Conservation (phyloP, 2,888 invertebrate genomes). For the Zaprionus bogoriensis region DNA sequence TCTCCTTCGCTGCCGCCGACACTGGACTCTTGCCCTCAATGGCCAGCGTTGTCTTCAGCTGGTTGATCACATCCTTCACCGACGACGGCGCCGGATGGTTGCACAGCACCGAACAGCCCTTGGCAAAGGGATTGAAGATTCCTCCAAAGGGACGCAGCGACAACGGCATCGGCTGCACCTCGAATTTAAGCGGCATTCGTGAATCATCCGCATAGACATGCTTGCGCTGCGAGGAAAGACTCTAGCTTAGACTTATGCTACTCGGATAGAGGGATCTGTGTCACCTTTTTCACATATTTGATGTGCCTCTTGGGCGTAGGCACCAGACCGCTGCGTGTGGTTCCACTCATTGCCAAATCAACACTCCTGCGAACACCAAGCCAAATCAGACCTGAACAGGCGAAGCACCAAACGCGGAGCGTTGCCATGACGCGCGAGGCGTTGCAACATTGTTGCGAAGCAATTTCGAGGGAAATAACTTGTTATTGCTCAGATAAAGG, state of each 20-base stretch:
- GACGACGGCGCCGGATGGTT: conserved; percentile 92
- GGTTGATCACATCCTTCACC: conserved; percentile 88
- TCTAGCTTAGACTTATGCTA: neutral
- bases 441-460: conserved; percentile 11
- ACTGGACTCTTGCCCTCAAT: conserved; percentile 67
- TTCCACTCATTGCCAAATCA: conserved; percentile 83
- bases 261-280: too few species aligned
- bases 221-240: conserved; percentile 39
- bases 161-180: conserved; percentile 88
- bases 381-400: conserved; percentile 10
- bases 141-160: conserved; percentile 91
- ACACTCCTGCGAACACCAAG: conserved; percentile 10
- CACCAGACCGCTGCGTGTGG: conserved; percentile 87
- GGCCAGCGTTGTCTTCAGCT: conserved; percentile 88
- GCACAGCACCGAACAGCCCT: conserved; percentile 91
- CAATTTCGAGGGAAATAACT: too few species aligned
- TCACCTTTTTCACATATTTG: conserved; percentile 61
- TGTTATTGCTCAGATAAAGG: too few species aligned
- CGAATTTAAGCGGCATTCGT: conserved; percentile 82
- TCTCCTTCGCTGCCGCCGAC: conserved; percentile 38
- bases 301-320: conserved; percentile 85
- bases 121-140: conserved; percentile 91
- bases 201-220: conserved; percentile 44
- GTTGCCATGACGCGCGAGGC: conserved; percentile 33
- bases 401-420: conserved; percentile 19